These are phyloP conservation scores for Pandemis corylana DNA, from an alignment of 2,888 invertebrate genomes.

Conservation along the genomic window DNA sequence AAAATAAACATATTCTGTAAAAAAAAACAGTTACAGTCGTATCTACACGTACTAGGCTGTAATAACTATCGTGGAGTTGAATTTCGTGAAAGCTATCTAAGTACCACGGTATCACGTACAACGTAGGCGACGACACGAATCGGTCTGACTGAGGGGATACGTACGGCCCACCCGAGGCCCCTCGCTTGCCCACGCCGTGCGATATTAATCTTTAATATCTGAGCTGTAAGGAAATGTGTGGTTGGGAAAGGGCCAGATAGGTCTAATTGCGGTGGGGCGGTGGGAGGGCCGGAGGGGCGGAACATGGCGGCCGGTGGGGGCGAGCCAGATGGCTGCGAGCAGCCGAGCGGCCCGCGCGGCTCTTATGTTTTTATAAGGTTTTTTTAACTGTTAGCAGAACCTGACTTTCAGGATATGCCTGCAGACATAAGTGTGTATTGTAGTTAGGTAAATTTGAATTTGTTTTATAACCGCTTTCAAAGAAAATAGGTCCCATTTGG, in stretches of 20 bases:
- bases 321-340: constrained; percentile 73
- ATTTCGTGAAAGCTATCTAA: constrained; percentile 46
- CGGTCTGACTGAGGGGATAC: constrained; percentile 67
- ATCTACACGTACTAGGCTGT: neutral
- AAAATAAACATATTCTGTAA: too few species aligned
- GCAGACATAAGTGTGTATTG: too few species aligned
- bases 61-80: constrained; percentile 11
- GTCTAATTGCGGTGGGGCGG: constrained; percentile 79
- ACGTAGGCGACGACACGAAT: constrained; percentile 74
- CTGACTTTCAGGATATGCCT: neutral
- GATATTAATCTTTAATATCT: constrained; percentile 77
- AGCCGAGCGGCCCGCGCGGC: constrained; percentile 60
- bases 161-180: constrained; percentile 64
- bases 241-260: constrained; percentile 64
- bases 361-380: neutral
- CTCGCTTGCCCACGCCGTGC: constrained; percentile 50
- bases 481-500: too few species aligned
- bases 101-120: constrained; percentile 61
- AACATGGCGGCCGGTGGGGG: constrained; percentile 77
- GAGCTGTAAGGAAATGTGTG: constrained; percentile 71
- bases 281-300: constrained; percentile 80
- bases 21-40: neutral
- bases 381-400: neutral
- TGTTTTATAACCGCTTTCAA: too few species aligned
- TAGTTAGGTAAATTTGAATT: too few species aligned